phyloP scores from a whole-genome alignment of 2,888 invertebrate genomes.

The Venustoraphidia nigricollis region DNA sequence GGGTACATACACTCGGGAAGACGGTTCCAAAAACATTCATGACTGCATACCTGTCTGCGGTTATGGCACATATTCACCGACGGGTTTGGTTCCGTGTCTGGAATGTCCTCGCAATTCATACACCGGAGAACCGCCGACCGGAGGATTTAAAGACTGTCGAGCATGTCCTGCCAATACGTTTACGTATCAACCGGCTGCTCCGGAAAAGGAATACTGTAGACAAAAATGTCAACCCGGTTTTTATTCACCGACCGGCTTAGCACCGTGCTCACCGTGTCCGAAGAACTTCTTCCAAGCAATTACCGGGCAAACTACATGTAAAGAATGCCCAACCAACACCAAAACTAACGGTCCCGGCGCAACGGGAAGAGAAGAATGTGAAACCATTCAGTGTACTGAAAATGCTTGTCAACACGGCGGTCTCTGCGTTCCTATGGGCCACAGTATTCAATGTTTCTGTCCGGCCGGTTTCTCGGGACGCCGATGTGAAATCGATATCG shows the following conservation, averaged over 20 bases:
- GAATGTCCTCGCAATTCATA: slow-evolving; percentile 89
- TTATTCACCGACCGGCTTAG: slow-evolving; percentile 84
- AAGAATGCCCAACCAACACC: slow-evolving; percentile 83
- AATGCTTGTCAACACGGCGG: slow-evolving; percentile 85
- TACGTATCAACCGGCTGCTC: slow-evolving; percentile 84
- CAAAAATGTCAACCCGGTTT: slow-evolving; percentile 80
- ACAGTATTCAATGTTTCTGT: slow-evolving; percentile 81
- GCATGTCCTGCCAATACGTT: slow-evolving; percentile 80
- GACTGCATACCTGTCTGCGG: slow-evolving; percentile 92
- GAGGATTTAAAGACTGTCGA: slow-evolving; percentile 86
- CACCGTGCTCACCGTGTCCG: slow-evolving; percentile 88
- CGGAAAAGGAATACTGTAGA: slow-evolving; percentile 66
- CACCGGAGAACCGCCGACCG: slow-evolving; percentile 72
- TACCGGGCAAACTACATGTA: slow-evolving; percentile 70
- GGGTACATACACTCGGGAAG: slow-evolving; percentile 84
- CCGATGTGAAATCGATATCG: slow-evolving; percentile 86
- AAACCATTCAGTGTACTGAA: slow-evolving; percentile 73
- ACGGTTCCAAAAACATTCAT: slow-evolving; percentile 70
- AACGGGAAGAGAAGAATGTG: slow-evolving; percentile 71
- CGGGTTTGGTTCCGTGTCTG: slow-evolving; percentile 82
- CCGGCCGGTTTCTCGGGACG: slow-evolving; percentile 89
- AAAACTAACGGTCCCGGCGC: slow-evolving; percentile 70
- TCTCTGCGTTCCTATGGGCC: slow-evolving; percentile 73
- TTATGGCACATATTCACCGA: slow-evolving; percentile 89
- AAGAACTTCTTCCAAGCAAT: slow-evolving; percentile 80